These are phyloP conservation scores for Cecropterus lyciades DNA, from an alignment of 1,140 invertebrate species.

Conservation along the genomic window DNA sequence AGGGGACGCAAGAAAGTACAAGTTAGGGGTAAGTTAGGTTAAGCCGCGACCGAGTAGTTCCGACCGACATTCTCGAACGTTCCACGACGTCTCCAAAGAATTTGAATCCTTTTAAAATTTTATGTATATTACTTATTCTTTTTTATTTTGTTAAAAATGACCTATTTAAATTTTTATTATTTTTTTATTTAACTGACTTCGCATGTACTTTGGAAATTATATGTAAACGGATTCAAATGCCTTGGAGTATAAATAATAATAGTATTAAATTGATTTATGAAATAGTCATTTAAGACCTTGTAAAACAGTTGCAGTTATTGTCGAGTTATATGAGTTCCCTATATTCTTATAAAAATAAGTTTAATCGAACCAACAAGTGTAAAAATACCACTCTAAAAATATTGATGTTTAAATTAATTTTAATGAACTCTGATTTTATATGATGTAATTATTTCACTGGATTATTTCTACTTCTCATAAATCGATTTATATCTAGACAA, in stretches of 20 bases:
- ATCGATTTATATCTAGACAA: too few relatives aligned
- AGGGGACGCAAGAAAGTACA: constrained; percentile 63
- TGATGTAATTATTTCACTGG: too few relatives aligned
- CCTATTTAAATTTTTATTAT: neutral
- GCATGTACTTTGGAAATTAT: neutral
- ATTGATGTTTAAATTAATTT: too few relatives aligned
- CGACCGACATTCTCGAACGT: constrained; percentile 58
- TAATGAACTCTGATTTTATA: too few relatives aligned
- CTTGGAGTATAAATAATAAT: constrained; percentile 12
- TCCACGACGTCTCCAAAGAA: constrained; percentile 41
- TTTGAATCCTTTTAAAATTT: constrained; percentile 26
- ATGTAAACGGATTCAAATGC: constrained; percentile 17
- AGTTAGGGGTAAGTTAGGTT: constrained; percentile 60
- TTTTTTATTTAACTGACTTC: constrained; percentile 9
- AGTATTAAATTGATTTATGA: neutral
- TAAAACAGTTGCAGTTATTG: constrained; percentile 39
- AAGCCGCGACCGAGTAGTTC: constrained; percentile 44
- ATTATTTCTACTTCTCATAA: too few relatives aligned
- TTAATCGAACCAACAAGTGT: too few relatives aligned
- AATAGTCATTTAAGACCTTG: constrained; percentile 7
- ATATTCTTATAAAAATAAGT: too few relatives aligned
- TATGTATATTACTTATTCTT: constrained; percentile 12
- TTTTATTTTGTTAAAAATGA: constrained; percentile 17
- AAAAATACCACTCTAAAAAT: too few relatives aligned
- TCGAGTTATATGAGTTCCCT: constrained; percentile 3